phyloP scores from a whole-genome alignment of 2,888 invertebrate genomes.

The Clostera curtula region DNA sequence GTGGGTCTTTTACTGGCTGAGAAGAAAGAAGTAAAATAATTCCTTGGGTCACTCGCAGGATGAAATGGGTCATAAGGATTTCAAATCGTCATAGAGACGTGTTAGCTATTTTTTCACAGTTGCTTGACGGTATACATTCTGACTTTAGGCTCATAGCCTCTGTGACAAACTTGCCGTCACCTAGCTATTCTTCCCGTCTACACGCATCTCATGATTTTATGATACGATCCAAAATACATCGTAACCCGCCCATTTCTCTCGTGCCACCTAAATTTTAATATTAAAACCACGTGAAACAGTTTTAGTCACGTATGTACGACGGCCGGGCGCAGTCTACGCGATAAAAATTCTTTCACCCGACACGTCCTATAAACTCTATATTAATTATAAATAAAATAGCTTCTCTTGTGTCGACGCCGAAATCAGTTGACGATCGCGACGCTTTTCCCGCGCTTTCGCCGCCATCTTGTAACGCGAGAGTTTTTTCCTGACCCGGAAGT shows the following conservation, averaged over 20 bases:
- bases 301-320: constrained; percentile 61
- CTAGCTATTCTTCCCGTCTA: constrained; percentile 36
- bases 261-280: constrained; percentile 60
- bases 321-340: constrained; percentile 52
- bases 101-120: too few species aligned
- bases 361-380: constrained; percentile 32
- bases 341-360: constrained; percentile 45
- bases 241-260: constrained; percentile 40
- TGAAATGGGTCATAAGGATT: too few species aligned
- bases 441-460: constrained; percentile 48
- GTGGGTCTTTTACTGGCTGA: too few species aligned
- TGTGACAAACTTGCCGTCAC: constrained; percentile 21
- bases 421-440: constrained; percentile 24
- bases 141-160: neutral
- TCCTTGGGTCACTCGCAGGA: too few species aligned
- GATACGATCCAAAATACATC: constrained; percentile 57
- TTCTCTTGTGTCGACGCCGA: constrained; percentile 17
- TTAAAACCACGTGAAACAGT: constrained; percentile 49
- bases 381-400: constrained; percentile 27
- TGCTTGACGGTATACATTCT: neutral
- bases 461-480: constrained; percentile 39
- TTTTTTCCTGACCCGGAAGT: constrained; percentile 45
- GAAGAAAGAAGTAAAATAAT: too few species aligned
- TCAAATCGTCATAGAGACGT: too few species aligned
- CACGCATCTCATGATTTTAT: constrained; percentile 37